A percentile compares a stretch with the other conserved stretches of the same genome.
phyloP scores from a whole-genome alignment of 2,888 invertebrate genomes.

The Rhingia campestris region DNA sequence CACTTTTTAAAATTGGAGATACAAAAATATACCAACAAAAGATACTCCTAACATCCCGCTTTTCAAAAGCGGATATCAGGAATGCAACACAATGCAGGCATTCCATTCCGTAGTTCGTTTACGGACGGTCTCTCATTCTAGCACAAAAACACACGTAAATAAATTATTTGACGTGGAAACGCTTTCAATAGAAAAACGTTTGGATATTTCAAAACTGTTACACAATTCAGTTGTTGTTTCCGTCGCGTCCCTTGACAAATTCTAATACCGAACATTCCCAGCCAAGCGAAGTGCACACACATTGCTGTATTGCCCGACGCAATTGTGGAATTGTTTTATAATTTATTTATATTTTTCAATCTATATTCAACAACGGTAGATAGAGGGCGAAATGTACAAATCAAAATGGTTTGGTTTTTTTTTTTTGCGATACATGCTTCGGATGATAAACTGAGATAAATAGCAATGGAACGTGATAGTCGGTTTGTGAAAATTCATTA shows the following conservation, averaged over 20 bases:
- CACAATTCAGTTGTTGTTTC: slow-evolving; percentile 15
- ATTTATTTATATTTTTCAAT: slow-evolving; percentile 54
- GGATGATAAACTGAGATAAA: slow-evolving; percentile 14
- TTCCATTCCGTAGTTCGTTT: background rate
- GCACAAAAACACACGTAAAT: slow-evolving; percentile 34
- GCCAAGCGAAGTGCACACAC: background rate
- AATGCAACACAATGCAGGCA: slow-evolving; percentile 9
- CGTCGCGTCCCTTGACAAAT: slow-evolving; percentile 20
- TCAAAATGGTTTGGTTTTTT: slow-evolving; percentile 21
- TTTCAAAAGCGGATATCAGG: background rate
- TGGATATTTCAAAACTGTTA: background rate
- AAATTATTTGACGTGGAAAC: slow-evolving; percentile 58
- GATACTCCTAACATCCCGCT: background rate
- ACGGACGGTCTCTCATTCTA: slow-evolving; percentile 3
- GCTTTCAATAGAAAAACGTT: slow-evolving; percentile 51
- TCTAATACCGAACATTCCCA: background rate
- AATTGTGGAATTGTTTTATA: slow-evolving; percentile 51
- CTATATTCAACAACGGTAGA: background rate
- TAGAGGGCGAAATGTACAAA: background rate
- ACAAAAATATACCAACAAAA: no score
- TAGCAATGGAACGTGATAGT: slow-evolving; percentile 16
- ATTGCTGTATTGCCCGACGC: background rate
- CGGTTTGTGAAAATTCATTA: slow-evolving; percentile 16
- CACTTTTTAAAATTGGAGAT: no score
- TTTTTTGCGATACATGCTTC: slow-evolving; percentile 1